phyloP scores from a whole-genome alignment of 2,113 vertebrate genomes.

The Oryzias curvinotus region DNA sequence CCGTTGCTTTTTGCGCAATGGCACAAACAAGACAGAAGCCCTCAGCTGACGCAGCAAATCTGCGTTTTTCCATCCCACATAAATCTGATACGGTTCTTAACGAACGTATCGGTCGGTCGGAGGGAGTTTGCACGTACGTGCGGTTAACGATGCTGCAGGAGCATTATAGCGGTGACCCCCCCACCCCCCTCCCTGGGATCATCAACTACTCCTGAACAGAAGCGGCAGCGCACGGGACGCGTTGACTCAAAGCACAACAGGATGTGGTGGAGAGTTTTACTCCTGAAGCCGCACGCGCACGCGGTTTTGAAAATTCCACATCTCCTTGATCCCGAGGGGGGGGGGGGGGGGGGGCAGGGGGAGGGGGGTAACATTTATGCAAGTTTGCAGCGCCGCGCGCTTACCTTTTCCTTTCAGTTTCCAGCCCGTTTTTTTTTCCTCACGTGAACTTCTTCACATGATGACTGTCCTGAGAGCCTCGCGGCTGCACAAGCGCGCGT shows the following conservation, averaged over 20 bases:
- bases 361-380: conserved; percentile 33
- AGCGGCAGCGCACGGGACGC: conserved; percentile 20
- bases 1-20: too few species aligned
- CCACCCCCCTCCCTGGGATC: conserved; percentile 22
- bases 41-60: conserved; percentile 70
- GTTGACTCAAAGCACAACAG: conserved; percentile 73
- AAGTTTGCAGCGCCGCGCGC: conserved; percentile 63
- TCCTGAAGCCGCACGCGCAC: conserved; percentile 67
- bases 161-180: conserved; percentile 1
- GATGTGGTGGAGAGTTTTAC: conserved; percentile 74
- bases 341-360: neutral
- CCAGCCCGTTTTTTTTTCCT: conserved; percentile 62
- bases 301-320: conserved; percentile 12
- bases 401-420: conserved; percentile 75
- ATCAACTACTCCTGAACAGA: conserved; percentile 39
- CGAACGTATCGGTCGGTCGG: too few species aligned
- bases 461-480: conserved; percentile 75
- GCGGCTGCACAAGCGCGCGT: conserved; percentile 47
- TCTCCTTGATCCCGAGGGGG: neutral
- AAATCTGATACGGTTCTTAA: neutral
- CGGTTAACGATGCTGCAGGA: conserved; percentile 53
- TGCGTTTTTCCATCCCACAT: too few species aligned
- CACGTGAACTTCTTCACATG: conserved; percentile 77
- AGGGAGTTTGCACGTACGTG: neutral
- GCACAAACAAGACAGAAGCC: too few species aligned